Percentiles rank a stretch among this genome's conserved stretches.
These are phyloP conservation scores for Epizoanthus ramosus DNA, from an alignment of 92 coral and sea anemone species.

Conservation along the genomic window DNA sequence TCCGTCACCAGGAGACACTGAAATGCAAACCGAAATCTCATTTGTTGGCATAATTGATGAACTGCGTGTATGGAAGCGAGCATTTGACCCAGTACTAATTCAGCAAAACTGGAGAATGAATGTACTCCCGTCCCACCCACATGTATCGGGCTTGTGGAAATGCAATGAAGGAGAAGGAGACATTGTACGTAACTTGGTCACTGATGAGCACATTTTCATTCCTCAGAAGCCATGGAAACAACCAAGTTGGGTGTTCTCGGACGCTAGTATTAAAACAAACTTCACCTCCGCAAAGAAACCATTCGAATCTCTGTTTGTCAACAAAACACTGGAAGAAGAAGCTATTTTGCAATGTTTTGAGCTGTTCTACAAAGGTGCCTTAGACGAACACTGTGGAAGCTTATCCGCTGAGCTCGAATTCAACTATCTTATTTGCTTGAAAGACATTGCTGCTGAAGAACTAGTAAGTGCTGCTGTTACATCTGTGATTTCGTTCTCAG, in stretches of 20 bases:
- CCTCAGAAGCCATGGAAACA: conserved; percentile 90
- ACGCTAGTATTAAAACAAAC: conserved; percentile 56
- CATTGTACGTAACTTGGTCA: conserved; percentile 65
- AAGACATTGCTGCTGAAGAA: conserved; percentile 50
- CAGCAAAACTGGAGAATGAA: conserved; percentile 96
- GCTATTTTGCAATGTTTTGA: conserved; percentile 34
- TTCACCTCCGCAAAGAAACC: conserved; percentile 45
- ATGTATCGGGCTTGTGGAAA: conserved; percentile 88
- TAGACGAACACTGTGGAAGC: conserved; percentile 47
- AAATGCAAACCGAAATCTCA: conserved; percentile 28
- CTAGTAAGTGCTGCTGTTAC: conserved; percentile 40
- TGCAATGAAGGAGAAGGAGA: conserved; percentile 93
- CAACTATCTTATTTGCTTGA: conserved; percentile 54
- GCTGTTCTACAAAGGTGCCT: conserved; percentile 54
- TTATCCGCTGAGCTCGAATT: conserved; percentile 55
- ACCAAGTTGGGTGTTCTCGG: conserved; percentile 89
- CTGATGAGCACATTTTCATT: conserved; percentile 78
- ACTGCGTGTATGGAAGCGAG: conserved; percentile 90
- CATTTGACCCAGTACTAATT: conserved; percentile 89
- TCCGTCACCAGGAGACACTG: conserved; percentile 68
- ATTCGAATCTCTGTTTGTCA: conserved; percentile 45
- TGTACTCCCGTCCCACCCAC: conserved; percentile 82
- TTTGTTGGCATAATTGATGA: conserved; percentile 93
- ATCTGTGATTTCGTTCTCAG: conserved; percentile 61
- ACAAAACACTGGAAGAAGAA: conserved; percentile 29